A percentile compares a stretch with the other conserved stretches of the same genome.
phyloP scores from a whole-genome alignment of 1,140 invertebrate genomes.

The Sarcophaga peregrina region DNA sequence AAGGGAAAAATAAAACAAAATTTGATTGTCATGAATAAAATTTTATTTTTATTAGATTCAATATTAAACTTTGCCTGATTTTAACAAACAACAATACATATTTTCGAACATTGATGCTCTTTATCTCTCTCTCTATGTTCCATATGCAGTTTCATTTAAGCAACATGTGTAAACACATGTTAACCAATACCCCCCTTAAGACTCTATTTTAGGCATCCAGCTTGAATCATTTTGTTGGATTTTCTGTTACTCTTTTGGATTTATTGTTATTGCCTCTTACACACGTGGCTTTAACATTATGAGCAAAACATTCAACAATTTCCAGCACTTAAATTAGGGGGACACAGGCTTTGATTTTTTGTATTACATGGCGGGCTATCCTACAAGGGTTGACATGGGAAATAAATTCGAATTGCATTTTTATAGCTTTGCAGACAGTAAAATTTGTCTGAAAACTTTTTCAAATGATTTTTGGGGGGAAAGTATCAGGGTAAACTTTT shows the following conservation, averaged over 20 bases:
- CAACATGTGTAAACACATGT: background rate
- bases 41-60: slow-evolving; percentile 7
- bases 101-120: no score
- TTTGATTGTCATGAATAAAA: background rate
- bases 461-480: no score
- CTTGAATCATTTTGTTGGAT: background rate
- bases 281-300: background rate
- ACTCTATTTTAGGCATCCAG: background rate
- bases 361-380: background rate
- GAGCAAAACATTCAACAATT: background rate
- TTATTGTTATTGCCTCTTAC: background rate
- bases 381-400: background rate
- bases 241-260: background rate
- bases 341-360: background rate
- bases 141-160: background rate
- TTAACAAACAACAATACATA: background rate
- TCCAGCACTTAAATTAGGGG: background rate
- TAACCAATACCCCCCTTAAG: slow-evolving; percentile 1
- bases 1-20: background rate
- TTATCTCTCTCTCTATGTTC: no score
- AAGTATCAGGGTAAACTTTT: no score
- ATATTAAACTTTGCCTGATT: background rate
- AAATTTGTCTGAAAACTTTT: no score
- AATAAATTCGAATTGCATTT: background rate
- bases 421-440: background rate